Percentiles rank a stretch among this genome's conserved stretches.
phyloP scores from a whole-genome alignment of 2,113 vertebrate genomes.

The Eulemur macaco region DNA sequence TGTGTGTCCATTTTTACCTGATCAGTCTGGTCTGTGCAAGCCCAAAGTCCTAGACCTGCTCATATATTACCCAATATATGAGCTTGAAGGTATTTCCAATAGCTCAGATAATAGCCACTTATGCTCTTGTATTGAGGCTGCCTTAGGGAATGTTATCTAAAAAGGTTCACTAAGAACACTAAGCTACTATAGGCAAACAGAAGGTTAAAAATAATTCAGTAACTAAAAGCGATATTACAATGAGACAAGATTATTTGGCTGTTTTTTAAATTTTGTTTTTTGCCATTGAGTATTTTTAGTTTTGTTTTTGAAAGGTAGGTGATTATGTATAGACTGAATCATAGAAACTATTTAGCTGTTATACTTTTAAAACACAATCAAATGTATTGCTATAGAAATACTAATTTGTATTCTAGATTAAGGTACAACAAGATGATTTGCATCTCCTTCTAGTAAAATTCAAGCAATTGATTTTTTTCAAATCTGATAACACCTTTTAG shows the following conservation, averaged over 20 bases:
- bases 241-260: background rate
- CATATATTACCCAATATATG: background rate
- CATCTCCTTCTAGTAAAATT: conserved; percentile 45
- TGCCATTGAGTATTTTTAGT: background rate
- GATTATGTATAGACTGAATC: background rate
- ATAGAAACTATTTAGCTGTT: conserved; percentile 9
- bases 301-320: background rate
- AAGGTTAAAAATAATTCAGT: background rate
- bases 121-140: background rate
- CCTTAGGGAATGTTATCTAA: conserved; percentile 16
- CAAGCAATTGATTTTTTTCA: conserved; percentile 4
- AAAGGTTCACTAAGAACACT: background rate
- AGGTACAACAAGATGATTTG: background rate
- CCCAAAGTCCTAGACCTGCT: background rate
- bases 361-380: background rate
- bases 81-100: background rate
- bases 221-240: background rate
- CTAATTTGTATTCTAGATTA: conserved; percentile 15
- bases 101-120: background rate
- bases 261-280: background rate
- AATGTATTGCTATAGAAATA: background rate
- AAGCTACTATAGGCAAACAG: background rate
- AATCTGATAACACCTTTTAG: background rate
- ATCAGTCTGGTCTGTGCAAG: background rate
- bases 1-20: background rate